Evolutionary conservation across 1,140 invertebrate species (phyloP).

Genomic region (Sycobia sp.): DNA sequence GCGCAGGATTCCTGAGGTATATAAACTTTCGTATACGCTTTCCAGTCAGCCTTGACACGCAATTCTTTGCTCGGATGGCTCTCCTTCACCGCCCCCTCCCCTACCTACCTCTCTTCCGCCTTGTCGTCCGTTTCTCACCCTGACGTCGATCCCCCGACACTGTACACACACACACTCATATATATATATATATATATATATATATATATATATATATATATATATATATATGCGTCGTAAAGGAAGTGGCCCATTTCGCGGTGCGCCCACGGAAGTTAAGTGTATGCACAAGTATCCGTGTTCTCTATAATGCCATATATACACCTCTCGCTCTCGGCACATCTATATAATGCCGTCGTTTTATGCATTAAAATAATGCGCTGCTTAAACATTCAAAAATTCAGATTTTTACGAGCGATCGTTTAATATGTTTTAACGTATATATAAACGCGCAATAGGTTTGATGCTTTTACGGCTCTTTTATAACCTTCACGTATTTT

Average conservation of each 20-base stretch:
- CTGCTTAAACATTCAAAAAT: constrained; percentile 34
- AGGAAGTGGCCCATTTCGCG: constrained; percentile 27
- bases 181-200: too few relatives aligned
- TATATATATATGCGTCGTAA: constrained; percentile 19
- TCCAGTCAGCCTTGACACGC: constrained; percentile 35
- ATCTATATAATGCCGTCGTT: constrained; percentile 1
- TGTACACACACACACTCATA: too few relatives aligned
- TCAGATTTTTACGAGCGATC: constrained; percentile 36
- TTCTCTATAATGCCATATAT: too few relatives aligned
- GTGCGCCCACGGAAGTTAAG: neutral
- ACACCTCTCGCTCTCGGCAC: too few relatives aligned
- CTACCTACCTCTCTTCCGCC: neutral
- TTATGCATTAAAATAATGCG: constrained; percentile 32
- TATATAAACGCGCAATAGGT: constrained; percentile 24
- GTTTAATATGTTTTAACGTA: constrained; percentile 31
- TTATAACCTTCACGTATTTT: constrained; percentile 14
- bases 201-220: too few relatives aligned
- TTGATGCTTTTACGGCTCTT: constrained; percentile 24
- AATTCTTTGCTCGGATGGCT: constrained; percentile 33
- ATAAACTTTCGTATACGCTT: constrained; percentile 32
- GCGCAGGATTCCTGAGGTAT: constrained; percentile 16
- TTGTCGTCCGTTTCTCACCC: too few relatives aligned
- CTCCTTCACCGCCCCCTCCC: neutral
- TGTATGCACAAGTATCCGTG: neutral
- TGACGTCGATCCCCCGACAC: too few relatives aligned